Conservation (phyloP, 1,140 invertebrate genomes). For the Propsilocerus akamusi region DNA sequence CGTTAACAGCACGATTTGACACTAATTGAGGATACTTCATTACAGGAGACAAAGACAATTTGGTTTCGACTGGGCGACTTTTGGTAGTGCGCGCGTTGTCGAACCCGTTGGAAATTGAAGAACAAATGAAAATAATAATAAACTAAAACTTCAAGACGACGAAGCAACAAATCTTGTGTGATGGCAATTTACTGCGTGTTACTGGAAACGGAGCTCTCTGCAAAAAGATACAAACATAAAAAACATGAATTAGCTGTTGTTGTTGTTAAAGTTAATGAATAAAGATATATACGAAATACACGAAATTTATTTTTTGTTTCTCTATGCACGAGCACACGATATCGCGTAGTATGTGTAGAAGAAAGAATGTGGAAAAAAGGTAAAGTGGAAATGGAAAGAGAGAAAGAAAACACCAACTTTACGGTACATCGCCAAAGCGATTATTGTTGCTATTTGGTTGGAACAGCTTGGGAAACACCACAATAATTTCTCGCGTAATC, state of each 20-base stretch:
- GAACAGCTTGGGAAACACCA: too few species aligned
- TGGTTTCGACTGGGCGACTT: too few species aligned
- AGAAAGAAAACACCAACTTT: background rate
- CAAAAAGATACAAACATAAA: too few species aligned
- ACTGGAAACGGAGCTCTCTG: too few species aligned
- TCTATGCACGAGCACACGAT: background rate
- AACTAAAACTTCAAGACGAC: background rate
- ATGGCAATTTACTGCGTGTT: background rate
- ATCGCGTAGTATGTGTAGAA: background rate
- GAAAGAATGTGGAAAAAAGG: background rate
- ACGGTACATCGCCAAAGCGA: too few species aligned
- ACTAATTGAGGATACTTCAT: conserved; percentile 15
- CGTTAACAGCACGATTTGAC: conserved; percentile 13
- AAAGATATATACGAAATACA: background rate
- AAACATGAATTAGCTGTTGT: too few species aligned
- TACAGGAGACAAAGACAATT: conserved; percentile 5
- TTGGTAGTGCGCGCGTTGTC: too few species aligned
- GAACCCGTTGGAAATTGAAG: background rate
- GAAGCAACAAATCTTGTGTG: background rate
- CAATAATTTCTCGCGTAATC: too few species aligned
- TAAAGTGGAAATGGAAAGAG: background rate
- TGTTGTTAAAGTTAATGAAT: too few species aligned
- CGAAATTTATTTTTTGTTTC: background rate
- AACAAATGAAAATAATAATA: background rate
- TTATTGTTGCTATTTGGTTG: too few species aligned